Conservation (phyloP, 1,140 invertebrate genomes). For the Aphelenchoides besseyi region DNA sequence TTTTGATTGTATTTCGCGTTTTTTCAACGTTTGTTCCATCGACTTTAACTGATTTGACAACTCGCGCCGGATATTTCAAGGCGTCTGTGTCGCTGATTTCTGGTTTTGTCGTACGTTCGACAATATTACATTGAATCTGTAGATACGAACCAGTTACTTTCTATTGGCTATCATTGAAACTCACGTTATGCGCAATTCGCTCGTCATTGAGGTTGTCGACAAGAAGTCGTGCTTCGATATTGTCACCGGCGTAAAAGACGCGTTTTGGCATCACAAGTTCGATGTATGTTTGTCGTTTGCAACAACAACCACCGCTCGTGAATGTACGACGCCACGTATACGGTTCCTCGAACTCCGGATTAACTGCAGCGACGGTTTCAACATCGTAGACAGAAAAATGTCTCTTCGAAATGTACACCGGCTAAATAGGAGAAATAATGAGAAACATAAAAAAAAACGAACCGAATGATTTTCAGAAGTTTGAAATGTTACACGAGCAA, state of each 20-base stretch:
- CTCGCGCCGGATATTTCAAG: conserved; percentile 6
- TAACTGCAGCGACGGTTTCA: conserved; percentile 10
- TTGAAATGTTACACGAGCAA: conserved; percentile 42
- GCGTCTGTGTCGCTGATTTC: not conserved
- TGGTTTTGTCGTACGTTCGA: conserved; percentile 8
- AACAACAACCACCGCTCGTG: conserved; percentile 12
- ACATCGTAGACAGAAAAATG: conserved; percentile 20
- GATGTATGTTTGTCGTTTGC: conserved; percentile 21
- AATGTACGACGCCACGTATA: conserved; percentile 5
- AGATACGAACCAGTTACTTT: not conserved
- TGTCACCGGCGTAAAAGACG: conserved; percentile 14
- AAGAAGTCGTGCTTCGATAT: not conserved
- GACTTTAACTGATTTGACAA: conserved; percentile 12
- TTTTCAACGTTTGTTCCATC: conserved; percentile 10
- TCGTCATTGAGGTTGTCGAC: conserved; percentile 11
- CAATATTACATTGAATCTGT: conserved; percentile 8
- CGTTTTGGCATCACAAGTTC: conserved; percentile 16
- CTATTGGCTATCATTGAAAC: not conserved
- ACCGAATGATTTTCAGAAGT: conserved; percentile 36
- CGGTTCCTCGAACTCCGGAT: conserved; percentile 6
- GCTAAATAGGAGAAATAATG: conserved; percentile 29
- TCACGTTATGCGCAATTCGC: conserved; percentile 18
- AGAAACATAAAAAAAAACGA: conserved; percentile 13
- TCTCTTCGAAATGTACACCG: conserved; percentile 11
- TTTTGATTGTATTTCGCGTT: not conserved